phyloP scores from a whole-genome alignment of 1,140 invertebrate species.

The Drosophila asahinai region DNA sequence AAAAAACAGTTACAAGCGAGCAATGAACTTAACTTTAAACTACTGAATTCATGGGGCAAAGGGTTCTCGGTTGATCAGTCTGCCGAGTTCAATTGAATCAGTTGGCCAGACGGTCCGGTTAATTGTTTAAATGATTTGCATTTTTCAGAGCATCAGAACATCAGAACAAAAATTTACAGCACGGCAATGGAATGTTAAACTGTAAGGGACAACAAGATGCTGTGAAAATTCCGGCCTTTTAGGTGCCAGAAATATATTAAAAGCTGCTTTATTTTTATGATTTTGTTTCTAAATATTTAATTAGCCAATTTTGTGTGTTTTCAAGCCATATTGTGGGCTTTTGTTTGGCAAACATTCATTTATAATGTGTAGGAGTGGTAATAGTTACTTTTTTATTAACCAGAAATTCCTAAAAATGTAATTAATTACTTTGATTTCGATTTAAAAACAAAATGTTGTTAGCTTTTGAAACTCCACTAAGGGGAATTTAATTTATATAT shows the following conservation, averaged over 20 bases:
- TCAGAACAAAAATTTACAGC: not conserved
- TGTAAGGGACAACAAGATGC: not conserved
- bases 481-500: not conserved
- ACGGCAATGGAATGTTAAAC: not conserved
- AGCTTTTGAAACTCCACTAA: not conserved
- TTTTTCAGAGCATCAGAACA: slow-evolving; percentile 22
- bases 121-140: slow-evolving; percentile 64
- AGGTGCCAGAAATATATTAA: not conserved
- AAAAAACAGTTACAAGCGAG: slow-evolving; percentile 29
- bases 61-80: slow-evolving; percentile 41
- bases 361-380: not conserved
- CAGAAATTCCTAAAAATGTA: not conserved
- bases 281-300: not conserved
- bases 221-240: not conserved
- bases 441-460: not conserved
- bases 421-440: not conserved
- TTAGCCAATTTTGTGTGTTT: not conserved
- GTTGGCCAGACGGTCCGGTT: slow-evolving; percentile 48
- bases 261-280: slow-evolving; percentile 1
- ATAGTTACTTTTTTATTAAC: not conserved
- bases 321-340: not conserved
- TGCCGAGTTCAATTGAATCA: slow-evolving; percentile 72
- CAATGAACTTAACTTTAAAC: slow-evolving; percentile 63
- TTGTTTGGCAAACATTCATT: not conserved
- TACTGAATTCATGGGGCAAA: slow-evolving; percentile 17